Evolutionary conservation across 2,888 invertebrate genomes (phyloP), one percentile per base, ranked within the genome.

Genomic region (Heteropelma amictum): DNA sequence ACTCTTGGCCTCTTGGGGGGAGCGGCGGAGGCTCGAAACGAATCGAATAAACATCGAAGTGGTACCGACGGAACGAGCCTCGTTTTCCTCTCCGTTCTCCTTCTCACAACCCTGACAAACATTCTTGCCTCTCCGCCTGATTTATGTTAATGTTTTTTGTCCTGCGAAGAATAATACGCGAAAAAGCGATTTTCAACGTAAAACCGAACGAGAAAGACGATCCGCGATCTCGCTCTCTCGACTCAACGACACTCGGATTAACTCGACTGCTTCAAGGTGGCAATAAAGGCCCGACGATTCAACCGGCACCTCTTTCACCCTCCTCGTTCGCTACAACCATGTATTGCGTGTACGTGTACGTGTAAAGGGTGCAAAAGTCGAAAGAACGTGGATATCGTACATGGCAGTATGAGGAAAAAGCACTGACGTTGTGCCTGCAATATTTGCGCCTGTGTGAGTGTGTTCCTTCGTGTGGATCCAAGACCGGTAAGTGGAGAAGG

Each of bases 121-220:
- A 64, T 73, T 64, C 79, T 78, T 68, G 76, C 54, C 76, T 82
- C 83, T 71, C 65, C 84, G 84, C 84, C 84, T 87, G 86, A 88
- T 89, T 88, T 89, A 88, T 87, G 87, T 86, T 88, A 87, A 88
- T 89, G 88, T 89, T 89, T 89, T n/a, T 88, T 88, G 88, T 89
- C 88, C 86, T 82, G 79, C 82, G 82, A 84, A 84, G 84, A 87
- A n/a, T n/a, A 85, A 87, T 87, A 87, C 86, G 86, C 85, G 85
- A 85, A 88, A 87, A 88, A 86, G 84, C 87, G 86, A 87, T 85
- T 84, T 76, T 49, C 79, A 72, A 78, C 77, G n/a, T 75, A 70
- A 45, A 60, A 71, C 65, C 28, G 56, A 61, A 70, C 61, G 21
- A 33, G 40, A 35, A 19, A 19, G 8, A 17, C 12, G 33, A 58